Percentiles rank a stretch among this genome's conserved stretches.
Evolutionary conservation across 2,797 vertebrate genomes (phyloP).

Genomic region (Sciurus vulgaris): DNA sequence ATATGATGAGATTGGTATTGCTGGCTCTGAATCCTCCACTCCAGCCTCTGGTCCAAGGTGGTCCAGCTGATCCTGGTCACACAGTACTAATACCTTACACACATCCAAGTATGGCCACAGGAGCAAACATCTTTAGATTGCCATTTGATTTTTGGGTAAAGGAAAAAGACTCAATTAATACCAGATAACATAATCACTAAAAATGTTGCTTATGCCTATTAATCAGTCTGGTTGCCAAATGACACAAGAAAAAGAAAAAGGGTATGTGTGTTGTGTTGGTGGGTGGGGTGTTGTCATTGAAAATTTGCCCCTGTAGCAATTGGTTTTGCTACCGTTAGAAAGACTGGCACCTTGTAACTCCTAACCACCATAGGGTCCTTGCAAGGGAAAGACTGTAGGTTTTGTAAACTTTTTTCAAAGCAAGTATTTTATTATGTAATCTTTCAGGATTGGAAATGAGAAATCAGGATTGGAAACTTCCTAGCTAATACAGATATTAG

Average conservation of each 20-base stretch:
- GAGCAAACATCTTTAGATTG: not conserved
- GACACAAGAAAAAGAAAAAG: not conserved
- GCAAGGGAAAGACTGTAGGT: not conserved
- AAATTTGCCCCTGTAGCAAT: not conserved
- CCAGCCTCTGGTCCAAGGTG: not conserved
- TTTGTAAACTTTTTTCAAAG: constrained; percentile 30
- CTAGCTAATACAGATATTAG: not conserved
- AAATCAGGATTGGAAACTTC: not conserved
- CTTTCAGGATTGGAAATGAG: not conserved
- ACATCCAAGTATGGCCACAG: not conserved
- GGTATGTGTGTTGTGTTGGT: not conserved
- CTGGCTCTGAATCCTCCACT: not conserved
- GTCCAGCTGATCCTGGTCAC: not conserved
- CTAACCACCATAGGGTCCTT: not conserved
- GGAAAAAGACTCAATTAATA: not conserved
- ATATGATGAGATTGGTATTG: not conserved
- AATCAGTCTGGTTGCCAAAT: not conserved
- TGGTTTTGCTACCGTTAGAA: not conserved
- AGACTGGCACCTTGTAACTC: not conserved
- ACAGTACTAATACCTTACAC: not conserved
- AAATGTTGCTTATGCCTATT: not conserved
- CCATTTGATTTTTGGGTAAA: not conserved
- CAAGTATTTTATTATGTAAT: not conserved
- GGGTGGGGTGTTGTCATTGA: not conserved
- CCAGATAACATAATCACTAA: not conserved